Conservation (phyloP, 2,797 vertebrate species). For the Crenuchus spilurus region DNA sequence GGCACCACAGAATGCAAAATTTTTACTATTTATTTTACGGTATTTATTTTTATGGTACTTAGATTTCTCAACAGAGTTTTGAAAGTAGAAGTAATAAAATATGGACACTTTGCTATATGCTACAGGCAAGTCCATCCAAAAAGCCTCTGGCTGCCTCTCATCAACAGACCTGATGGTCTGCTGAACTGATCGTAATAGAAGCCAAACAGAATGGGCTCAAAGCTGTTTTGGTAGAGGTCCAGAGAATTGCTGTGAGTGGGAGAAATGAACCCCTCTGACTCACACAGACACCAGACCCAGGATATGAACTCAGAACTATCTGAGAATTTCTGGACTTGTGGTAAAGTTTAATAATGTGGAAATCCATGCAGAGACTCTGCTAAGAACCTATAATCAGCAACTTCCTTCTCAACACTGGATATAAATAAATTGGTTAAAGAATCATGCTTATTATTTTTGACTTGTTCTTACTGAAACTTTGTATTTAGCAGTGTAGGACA, state of each 20-base stretch:
- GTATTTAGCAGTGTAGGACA: neutral
- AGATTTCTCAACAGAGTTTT: neutral
- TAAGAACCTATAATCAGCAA: neutral
- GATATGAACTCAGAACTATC: neutral
- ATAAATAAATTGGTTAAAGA: neutral
- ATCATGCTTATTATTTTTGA: neutral
- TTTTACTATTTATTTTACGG: no score
- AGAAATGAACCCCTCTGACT: constrained; percentile 20
- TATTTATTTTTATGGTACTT: neutral
- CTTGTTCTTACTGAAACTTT: neutral
- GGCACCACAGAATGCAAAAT: no score
- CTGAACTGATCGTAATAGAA: constrained; percentile 5
- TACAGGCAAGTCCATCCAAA: neutral
- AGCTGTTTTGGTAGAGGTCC: neutral
- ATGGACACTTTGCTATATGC: neutral
- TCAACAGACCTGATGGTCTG: constrained; percentile 29
- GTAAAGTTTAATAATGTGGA: constrained; percentile 13
- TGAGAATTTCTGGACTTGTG: neutral
- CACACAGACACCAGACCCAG: constrained; percentile 24
- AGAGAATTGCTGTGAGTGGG: neutral
- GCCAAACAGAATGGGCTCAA: neutral
- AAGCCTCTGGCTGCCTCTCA: neutral
- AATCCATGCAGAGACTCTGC: neutral
- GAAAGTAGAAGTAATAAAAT: neutral
- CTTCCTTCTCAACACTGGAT: constrained; percentile 1